Conservation (phyloP, 2,888 invertebrate genomes). For the Tinea trinotella region DNA sequence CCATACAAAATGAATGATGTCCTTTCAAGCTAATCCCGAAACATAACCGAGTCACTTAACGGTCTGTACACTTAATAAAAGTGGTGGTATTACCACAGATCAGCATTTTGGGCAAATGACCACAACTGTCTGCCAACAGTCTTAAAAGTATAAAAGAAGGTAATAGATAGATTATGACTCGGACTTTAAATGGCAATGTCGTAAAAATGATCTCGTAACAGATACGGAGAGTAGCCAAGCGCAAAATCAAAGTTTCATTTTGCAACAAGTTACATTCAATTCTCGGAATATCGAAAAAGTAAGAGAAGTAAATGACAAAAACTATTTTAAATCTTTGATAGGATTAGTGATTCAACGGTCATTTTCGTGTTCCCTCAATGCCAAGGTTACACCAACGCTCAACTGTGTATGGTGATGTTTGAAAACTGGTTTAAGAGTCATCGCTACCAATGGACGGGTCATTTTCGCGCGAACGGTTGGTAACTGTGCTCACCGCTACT, state of each 20-base stretch:
- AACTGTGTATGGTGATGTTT: background rate
- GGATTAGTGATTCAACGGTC: background rate
- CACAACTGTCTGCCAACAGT: too few species aligned
- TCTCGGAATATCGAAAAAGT: background rate
- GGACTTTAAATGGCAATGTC: background rate
- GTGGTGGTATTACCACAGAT: too few species aligned
- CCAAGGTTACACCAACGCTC: slow-evolving; percentile 17
- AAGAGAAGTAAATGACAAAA: background rate
- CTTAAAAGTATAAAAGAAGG: too few species aligned
- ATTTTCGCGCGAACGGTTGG: slow-evolving; percentile 1
- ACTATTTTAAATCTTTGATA: background rate
- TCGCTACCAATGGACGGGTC: background rate
- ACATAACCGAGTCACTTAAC: too few species aligned
- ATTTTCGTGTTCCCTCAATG: slow-evolving; percentile 7
- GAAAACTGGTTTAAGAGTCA: slow-evolving; percentile 6
- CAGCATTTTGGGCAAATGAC: too few species aligned
- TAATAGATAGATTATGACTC: background rate
- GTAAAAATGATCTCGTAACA: slow-evolving; percentile 1
- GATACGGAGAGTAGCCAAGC: background rate
- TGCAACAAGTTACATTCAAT: background rate
- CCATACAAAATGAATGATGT: too few species aligned
- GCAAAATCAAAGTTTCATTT: slow-evolving; percentile 1
- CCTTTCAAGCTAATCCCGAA: too few species aligned
- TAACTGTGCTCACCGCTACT: slow-evolving; percentile 14
- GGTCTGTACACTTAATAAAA: too few species aligned